Base-by-base conservation (phyloP, 2,888 invertebrate species). In the Cyrtodaria siliqua region DNA sequence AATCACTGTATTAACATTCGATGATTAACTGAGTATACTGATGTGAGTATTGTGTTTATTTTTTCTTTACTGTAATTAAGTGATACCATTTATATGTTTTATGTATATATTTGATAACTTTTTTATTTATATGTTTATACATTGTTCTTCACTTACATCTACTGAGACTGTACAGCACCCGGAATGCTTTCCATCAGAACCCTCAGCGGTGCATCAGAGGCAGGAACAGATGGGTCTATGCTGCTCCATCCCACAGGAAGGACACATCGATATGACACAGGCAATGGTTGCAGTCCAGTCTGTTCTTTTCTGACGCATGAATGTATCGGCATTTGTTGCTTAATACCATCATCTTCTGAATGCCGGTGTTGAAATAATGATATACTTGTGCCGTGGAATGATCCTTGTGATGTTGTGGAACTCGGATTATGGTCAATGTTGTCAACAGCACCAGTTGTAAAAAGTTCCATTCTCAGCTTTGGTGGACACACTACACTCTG, bases 351-450 rank as follows among this genome's bases (percentile, higher is more conserved):
- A 40, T 40, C 12, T 40, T 40, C 12, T 18, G 14, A 8, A 8
- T 14, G 20, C 8, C n/a, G 49, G 27, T 50, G 50, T 20, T 62
- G 50, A 14, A 50, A 38, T 2, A 62, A 4, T 2, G 63, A 63
- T 12, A 63, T 52, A 16, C 53, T 23, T 20, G 53, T 63, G 6
- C 63, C 63, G 40, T 63, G 40, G 14, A 63, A 53, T 16, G 52
- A 63, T 2, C n/a, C 26, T 12, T 2, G 52, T 8, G 52, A 33
- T n/a, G 53, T 63, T 23, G 63, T 42, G n/a, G 53, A 20, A 26
- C 33, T 40, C 12, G 53, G 53, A 20, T 53, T 52, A 63, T 63
- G 63, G 27, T 63, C 53, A 24, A 63, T 63, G n/a, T 63, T 63
- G 24, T 53, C 53, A 20, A 63, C 53, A 12, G 38, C 63, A 16